Percentiles rank a stretch among this genome's conserved stretches.
Conservation (phyloP, 2,888 invertebrate genomes). For the Anthrax anthrax region DNA sequence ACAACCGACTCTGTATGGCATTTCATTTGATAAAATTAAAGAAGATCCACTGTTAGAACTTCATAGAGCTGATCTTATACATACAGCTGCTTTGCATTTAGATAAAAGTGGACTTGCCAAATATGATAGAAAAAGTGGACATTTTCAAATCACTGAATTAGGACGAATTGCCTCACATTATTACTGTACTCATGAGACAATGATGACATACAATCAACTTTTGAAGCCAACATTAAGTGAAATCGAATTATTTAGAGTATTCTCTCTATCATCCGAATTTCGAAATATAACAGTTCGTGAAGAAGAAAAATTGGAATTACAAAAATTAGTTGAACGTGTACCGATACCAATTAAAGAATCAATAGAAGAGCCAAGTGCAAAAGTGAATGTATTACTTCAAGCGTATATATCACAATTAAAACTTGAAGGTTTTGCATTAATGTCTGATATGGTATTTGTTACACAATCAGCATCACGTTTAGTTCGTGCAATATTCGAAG, state of each 20-base stretch:
- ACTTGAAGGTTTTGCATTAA: constrained; percentile 93
- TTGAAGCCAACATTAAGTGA: constrained; percentile 93
- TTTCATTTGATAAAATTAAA: constrained; percentile 61
- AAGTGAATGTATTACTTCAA: constrained; percentile 88
- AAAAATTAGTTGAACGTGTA: constrained; percentile 80
- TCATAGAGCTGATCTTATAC: constrained; percentile 85
- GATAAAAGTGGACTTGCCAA: constrained; percentile 92
- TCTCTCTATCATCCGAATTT: constrained; percentile 95
- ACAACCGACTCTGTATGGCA: constrained; percentile 78
- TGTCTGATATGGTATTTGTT: constrained; percentile 99
- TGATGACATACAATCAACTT: constrained; percentile 91
- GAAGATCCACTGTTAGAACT: constrained; percentile 77
- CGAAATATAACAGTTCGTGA: constrained; percentile 81
- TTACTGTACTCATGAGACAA: constrained; percentile 94
- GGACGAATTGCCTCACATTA: constrained; percentile 97
- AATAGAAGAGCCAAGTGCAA: constrained; percentile 91
- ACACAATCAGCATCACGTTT: constrained; percentile 93
- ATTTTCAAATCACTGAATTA: constrained; percentile 77
- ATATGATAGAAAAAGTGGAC: constrained; percentile 89
- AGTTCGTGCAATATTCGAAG: constrained; percentile 94
- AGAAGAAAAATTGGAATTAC: constrained; percentile 93
- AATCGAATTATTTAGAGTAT: constrained; percentile 95
- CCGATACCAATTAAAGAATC: constrained; percentile 98
- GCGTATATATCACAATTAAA: constrained; percentile 98
- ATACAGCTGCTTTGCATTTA: constrained; percentile 80